These are phyloP conservation scores for Coregonus suidteri DNA, from an alignment of 2,797 vertebrate genomes.

Conservation along the genomic window DNA sequence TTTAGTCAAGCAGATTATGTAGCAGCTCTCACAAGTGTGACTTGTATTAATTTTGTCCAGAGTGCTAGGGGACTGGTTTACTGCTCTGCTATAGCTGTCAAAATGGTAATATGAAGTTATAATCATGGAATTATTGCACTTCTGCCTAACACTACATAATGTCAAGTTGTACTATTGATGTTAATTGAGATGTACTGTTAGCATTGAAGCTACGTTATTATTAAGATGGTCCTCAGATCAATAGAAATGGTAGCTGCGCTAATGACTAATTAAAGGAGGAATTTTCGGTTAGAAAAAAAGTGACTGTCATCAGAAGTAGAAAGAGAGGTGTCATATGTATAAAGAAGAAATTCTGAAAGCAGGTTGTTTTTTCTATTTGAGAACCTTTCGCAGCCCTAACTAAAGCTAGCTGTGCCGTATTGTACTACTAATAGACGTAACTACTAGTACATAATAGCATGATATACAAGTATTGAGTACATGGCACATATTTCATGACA, in stretches of 20 bases:
- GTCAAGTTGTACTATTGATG: neutral
- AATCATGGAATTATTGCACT: neutral
- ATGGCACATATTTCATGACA: neutral
- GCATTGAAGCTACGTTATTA: neutral
- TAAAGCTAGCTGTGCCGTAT: neutral
- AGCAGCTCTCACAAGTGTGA: neutral
- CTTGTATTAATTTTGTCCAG: neutral
- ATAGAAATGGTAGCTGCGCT: neutral
- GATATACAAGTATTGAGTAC: neutral
- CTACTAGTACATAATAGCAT: neutral
- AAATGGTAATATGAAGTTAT: neutral
- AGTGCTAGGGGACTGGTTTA: neutral
- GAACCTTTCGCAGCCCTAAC: neutral
- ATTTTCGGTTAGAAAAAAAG: neutral
- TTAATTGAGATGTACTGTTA: neutral
- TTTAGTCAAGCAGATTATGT: constrained; percentile 1
- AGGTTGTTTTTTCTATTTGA: neutral
- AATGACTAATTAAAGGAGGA: neutral
- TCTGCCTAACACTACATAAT: neutral
- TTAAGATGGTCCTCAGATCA: neutral
- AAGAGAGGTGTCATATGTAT: neutral
- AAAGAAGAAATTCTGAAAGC: neutral
- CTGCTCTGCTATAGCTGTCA: neutral
- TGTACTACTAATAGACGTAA: too few species aligned
- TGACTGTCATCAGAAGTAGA: neutral